phyloP scores from a whole-genome alignment of 2,888 invertebrate genomes.

The Labia minor region DNA sequence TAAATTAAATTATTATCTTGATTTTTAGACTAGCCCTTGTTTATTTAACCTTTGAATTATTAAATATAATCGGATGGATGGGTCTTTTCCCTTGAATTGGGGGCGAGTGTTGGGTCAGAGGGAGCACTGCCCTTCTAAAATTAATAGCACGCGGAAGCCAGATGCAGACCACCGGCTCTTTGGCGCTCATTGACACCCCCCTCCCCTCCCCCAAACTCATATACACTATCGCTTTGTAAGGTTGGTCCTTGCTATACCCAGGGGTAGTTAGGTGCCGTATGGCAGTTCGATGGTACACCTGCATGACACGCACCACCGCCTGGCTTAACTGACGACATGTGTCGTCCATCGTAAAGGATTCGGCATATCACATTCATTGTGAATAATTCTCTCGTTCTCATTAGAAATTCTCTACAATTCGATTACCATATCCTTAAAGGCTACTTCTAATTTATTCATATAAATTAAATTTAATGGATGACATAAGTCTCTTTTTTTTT shows the following conservation, averaged over 20 bases:
- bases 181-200: not conserved
- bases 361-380: not conserved
- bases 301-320: not conserved
- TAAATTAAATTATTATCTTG: too few relatives aligned
- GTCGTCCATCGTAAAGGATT: not conserved
- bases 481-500: not conserved
- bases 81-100: not conserved
- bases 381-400: not conserved
- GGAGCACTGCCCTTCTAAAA: not conserved
- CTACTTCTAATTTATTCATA: not conserved
- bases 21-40: too few relatives aligned
- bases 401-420: not conserved
- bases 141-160: constrained; percentile 2
- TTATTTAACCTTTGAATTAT: too few relatives aligned
- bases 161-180: not conserved
- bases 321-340: not conserved
- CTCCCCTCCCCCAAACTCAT: too few relatives aligned
- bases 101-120: not conserved
- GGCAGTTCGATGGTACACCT: not conserved
- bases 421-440: too few relatives aligned
- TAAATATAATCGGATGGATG: too few relatives aligned
- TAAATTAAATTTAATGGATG: not conserved
- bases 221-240: too few relatives aligned
- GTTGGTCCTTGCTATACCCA: not conserved
- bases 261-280: not conserved